Conservation (phyloP, 2,888 invertebrate species). For the Bruchidius siliquastri region DNA sequence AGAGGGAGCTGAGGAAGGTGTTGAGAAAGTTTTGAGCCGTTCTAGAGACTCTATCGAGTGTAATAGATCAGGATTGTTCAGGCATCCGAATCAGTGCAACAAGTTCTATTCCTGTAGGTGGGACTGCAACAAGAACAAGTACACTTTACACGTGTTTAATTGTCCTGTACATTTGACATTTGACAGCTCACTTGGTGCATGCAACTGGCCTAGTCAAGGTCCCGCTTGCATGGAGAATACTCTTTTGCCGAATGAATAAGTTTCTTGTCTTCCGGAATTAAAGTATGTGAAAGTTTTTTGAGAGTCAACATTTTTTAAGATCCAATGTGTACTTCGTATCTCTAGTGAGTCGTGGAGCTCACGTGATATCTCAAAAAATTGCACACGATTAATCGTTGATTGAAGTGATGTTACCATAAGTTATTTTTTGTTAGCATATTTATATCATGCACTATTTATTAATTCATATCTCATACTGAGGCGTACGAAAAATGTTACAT, state of each 20-base stretch:
- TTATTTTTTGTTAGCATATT: neutral
- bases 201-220: conserved; percentile 78
- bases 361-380: neutral
- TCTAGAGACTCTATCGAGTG: conserved; percentile 61
- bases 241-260: conserved; percentile 40
- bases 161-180: conserved; percentile 76
- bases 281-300: neutral
- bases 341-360: too few relatives aligned
- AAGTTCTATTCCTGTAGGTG: conserved; percentile 79
- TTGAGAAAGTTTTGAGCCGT: conserved; percentile 46
- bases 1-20: conserved; percentile 37
- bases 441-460: neutral
- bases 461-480: neutral
- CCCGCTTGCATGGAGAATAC: conserved; percentile 72
- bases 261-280: neutral
- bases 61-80: conserved; percentile 58
- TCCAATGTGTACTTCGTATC: neutral
- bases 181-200: conserved; percentile 69
- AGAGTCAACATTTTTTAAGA: neutral
- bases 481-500: neutral
- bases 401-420: neutral
- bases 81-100: conserved; percentile 74
- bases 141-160: conserved; percentile 70
- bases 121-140: conserved; percentile 72
- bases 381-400: neutral